Conservation (phyloP, 1,140 invertebrate species). For the Pissodes strobi region DNA sequence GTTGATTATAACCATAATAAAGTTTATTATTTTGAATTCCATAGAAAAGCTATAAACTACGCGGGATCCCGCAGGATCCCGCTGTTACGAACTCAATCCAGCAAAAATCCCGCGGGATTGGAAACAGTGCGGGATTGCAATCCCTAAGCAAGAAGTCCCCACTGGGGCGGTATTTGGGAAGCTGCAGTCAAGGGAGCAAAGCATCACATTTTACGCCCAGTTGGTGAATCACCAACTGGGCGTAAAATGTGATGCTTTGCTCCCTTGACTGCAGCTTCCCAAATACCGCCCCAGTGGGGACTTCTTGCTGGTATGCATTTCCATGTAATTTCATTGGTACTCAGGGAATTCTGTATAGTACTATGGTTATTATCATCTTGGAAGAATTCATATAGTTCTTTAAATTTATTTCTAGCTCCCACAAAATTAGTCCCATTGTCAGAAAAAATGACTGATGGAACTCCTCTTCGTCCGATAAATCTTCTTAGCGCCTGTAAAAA, state of each 20-base stretch:
- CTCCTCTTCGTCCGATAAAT: conserved; percentile 28
- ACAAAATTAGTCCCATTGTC: conserved; percentile 35
- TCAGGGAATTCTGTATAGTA: conserved; percentile 9
- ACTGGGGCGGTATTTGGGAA: conserved; percentile 16
- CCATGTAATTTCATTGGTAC: conserved; percentile 10
- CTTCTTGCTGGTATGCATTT: conserved; percentile 19
- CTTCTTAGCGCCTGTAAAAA: conserved; percentile 21
- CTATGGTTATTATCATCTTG: background rate
- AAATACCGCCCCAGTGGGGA: conserved; percentile 17
- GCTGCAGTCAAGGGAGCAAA: conserved; percentile 1
- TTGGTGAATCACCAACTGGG: conserved; percentile 20
- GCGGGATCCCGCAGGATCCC: no score
- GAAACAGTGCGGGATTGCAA: no score
- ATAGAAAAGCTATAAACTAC: no score
- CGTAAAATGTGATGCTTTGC: conserved; percentile 10
- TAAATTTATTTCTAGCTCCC: conserved; percentile 13
- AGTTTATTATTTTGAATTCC: no score
- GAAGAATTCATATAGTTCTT: conserved; percentile 18
- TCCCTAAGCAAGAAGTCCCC: conserved; percentile 18
- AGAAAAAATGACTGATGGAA: conserved; percentile 16
- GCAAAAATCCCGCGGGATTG: no score
- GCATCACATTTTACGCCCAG: conserved; percentile 5
- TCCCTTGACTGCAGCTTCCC: conserved; percentile 5
- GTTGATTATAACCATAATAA: no score
- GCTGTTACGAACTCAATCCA: no score